Percentiles rank a stretch among this genome's conserved stretches.
Evolutionary conservation across 2,113 vertebrate genomes (phyloP).

Genomic region (Rhea americana): DNA sequence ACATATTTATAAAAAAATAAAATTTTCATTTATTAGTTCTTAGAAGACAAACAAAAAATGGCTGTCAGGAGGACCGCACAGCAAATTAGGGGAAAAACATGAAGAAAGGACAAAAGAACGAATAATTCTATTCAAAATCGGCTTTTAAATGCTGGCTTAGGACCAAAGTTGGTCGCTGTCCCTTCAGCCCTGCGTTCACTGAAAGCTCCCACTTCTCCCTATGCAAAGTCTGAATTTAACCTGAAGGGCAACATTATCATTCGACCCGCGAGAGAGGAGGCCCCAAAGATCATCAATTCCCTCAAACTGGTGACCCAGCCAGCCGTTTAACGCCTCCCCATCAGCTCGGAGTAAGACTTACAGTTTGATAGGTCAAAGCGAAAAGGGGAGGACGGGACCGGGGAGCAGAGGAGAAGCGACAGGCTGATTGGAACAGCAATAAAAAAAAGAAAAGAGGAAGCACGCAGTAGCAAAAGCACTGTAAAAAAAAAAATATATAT

Average conservation of each 20-base stretch:
- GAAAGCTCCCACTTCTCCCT: neutral
- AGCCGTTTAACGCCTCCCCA: conserved; percentile 12
- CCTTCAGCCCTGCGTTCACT: neutral
- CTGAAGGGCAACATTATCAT: conserved; percentile 45
- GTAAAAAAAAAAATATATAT: neutral
- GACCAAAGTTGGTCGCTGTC: neutral
- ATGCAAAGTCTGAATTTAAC: conserved; percentile 10
- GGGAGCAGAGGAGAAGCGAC: too few species aligned
- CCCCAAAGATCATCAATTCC: conserved; percentile 47
- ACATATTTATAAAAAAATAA: neutral
- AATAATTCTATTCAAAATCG: neutral
- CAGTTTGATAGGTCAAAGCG: conserved; percentile 17
- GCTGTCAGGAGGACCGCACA: neutral
- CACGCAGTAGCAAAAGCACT: conserved; percentile 12
- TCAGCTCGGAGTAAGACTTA: conserved; percentile 50
- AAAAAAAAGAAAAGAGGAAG: neutral
- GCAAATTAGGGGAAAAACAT: neutral
- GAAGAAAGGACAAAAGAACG: neutral
- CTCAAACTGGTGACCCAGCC: conserved; percentile 22
- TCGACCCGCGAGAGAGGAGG: conserved; percentile 44
- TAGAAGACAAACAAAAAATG: neutral
- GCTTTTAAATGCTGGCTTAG: neutral
- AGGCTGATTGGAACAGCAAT: neutral
- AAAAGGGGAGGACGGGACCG: neutral
- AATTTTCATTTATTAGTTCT: neutral